These are phyloP conservation scores for Heteropelma amictum DNA, from an alignment of 2,888 invertebrate genomes.

Conservation along the genomic window DNA sequence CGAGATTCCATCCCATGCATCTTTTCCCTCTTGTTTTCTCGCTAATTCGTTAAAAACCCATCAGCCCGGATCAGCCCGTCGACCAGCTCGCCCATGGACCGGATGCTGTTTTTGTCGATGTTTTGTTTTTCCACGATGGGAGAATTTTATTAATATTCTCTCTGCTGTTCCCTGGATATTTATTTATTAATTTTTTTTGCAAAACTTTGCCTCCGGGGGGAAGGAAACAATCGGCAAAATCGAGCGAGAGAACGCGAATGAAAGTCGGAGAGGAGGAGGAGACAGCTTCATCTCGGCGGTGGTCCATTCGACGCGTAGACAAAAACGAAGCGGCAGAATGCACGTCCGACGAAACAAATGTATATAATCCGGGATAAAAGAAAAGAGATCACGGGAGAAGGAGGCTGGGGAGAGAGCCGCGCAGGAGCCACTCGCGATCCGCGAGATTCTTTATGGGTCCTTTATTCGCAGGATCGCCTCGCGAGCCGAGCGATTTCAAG, in stretches of 20 bases:
- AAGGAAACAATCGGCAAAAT: constrained; percentile 1
- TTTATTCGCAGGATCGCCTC: constrained; percentile 51
- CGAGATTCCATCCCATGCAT: constrained; percentile 25
- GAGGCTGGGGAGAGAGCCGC: neutral
- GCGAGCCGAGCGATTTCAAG: constrained; percentile 50
- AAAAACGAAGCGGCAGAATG: constrained; percentile 67
- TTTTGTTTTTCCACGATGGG: neutral
- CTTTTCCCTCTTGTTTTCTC: constrained; percentile 47
- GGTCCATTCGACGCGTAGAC: constrained; percentile 65
- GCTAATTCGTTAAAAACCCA: constrained; percentile 52
- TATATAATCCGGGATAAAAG: constrained; percentile 53
- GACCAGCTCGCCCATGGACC: neutral
- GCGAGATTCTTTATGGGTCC: constrained; percentile 35
- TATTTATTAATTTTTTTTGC: too few species aligned
- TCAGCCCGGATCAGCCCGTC: constrained; percentile 18
- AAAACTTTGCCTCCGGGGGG: neutral
- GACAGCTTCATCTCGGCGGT: constrained; percentile 76
- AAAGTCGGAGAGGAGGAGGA: constrained; percentile 34
- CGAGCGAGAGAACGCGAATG: constrained; percentile 12
- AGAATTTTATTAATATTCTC: neutral
- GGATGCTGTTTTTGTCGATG: neutral
- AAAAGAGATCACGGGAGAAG: constrained; percentile 18
- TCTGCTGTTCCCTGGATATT: too few species aligned
- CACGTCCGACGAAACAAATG: constrained; percentile 43
- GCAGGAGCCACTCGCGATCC: neutral